Conservation (phyloP, 2,888 invertebrate genomes). For the Buathra laborator region DNA sequence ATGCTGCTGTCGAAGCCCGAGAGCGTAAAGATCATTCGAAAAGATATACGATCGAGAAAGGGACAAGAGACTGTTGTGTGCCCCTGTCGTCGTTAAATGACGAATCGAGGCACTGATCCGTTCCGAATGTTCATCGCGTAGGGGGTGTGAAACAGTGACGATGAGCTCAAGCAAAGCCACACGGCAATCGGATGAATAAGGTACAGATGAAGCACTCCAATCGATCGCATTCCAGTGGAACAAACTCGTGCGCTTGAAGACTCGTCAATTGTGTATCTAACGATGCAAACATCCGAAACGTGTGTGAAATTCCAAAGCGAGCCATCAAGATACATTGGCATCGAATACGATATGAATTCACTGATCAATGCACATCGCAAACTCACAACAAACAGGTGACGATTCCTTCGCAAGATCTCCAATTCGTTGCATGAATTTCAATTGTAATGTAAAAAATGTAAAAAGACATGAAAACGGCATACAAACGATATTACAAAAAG, state of each 20-base stretch:
- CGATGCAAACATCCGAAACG: conserved; percentile 38
- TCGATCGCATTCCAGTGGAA: conserved; percentile 62
- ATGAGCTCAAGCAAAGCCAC: conserved; percentile 40
- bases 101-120: conserved; percentile 81
- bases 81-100: conserved; percentile 74
- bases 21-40: conserved; percentile 61
- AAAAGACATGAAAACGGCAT: not conserved
- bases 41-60: conserved; percentile 58
- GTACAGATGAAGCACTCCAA: conserved; percentile 49
- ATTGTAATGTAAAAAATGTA: too few species aligned
- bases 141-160: conserved; percentile 80
- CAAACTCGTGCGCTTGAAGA: conserved; percentile 34
- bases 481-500: not conserved
- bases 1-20: conserved; percentile 24
- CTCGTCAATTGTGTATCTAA: conserved; percentile 57
- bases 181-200: conserved; percentile 38
- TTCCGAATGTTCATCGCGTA: conserved; percentile 78
- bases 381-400: too few species aligned
- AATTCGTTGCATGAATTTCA: not conserved
- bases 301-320: conserved; percentile 1
- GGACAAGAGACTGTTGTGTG: conserved; percentile 53
- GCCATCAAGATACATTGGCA: conserved; percentile 10
- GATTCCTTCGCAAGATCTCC: not conserved
- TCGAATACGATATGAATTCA: conserved; percentile 37
- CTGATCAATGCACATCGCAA: not conserved